Conservation (phyloP, 30 jellyfish, hydroid and myxozoan genomes). For the Aurelia coerulea region DNA sequence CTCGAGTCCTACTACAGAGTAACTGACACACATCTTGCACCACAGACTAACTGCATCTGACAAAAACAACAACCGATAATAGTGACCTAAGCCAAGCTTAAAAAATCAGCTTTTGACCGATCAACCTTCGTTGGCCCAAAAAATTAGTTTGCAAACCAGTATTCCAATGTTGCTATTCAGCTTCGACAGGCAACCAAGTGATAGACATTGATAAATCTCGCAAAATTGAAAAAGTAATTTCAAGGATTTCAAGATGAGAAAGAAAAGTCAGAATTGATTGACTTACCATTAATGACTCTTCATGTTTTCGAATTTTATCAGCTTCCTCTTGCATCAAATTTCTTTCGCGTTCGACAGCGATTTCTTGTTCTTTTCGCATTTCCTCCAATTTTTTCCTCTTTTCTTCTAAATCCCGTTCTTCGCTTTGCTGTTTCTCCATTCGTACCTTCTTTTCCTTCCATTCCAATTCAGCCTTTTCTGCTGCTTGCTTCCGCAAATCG, state of each 20-base stretch:
- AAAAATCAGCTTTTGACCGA: no score
- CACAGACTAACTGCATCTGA: no score
- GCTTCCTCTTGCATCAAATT: constrained; percentile 73
- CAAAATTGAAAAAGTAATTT: no score
- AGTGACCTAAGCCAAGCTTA: no score
- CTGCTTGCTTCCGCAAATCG: constrained; percentile 83
- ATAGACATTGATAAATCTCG: no score
- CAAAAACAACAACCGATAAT: no score
- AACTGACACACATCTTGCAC: no score
- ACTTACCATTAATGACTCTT: constrained; percentile 82
- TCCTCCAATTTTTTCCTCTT: constrained; percentile 75
- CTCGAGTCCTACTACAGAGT: no score
- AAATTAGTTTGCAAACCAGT: no score
- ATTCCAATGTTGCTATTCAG: no score
- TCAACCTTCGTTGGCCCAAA: no score
- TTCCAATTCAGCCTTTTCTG: constrained; percentile 96
- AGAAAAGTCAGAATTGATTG: background rate
- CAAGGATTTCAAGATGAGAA: background rate
- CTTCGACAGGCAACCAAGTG: no score
- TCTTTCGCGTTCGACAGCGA: constrained; percentile 73
- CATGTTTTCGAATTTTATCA: constrained; percentile 90
- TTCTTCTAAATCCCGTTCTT: constrained; percentile 86
- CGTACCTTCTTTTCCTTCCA: constrained; percentile 95
- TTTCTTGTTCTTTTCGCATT: constrained; percentile 79
- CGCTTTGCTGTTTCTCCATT: constrained; percentile 76